Conservation (phyloP, 2,113 vertebrate species). For the Anolis sagrei region DNA sequence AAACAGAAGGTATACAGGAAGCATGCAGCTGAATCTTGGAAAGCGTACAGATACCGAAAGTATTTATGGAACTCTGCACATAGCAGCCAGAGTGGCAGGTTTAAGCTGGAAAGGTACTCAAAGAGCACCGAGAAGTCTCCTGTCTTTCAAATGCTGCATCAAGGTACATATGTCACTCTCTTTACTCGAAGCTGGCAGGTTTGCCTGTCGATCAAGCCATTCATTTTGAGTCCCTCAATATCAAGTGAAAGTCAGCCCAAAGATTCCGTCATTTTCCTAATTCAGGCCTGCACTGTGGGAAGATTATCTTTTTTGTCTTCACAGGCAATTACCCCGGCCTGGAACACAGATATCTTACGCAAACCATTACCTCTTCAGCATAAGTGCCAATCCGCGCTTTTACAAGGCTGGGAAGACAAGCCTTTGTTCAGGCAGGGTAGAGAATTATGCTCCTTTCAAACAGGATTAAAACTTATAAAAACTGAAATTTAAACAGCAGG, state of each 20-base stretch:
- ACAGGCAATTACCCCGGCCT: not conserved
- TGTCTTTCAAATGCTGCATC: not conserved
- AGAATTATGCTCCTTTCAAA: not conserved
- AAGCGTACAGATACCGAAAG: not conserved
- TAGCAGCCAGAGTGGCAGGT: not conserved
- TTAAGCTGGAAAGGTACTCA: not conserved
- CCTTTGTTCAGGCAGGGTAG: not conserved
- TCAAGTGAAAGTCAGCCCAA: not conserved
- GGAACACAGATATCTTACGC: not conserved
- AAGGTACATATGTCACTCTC: not conserved
- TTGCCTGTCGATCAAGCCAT: not conserved
- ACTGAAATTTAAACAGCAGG: not conserved
- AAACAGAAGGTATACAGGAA: too few species aligned
- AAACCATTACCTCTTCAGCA: not conserved
- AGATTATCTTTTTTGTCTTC: not conserved
- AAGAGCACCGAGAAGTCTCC: not conserved
- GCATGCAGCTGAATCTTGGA: too few species aligned
- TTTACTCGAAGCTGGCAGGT: not conserved
- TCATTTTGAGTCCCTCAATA: not conserved
- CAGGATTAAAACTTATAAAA: constrained; percentile 7
- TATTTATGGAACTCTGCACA: not conserved
- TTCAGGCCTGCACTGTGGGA: not conserved
- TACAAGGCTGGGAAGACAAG: not conserved
- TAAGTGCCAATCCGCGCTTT: not conserved
- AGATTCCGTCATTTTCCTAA: not conserved